Base-by-base conservation (phyloP, 2,888 invertebrate genomes). In the Malthinus flaveolus region DNA sequence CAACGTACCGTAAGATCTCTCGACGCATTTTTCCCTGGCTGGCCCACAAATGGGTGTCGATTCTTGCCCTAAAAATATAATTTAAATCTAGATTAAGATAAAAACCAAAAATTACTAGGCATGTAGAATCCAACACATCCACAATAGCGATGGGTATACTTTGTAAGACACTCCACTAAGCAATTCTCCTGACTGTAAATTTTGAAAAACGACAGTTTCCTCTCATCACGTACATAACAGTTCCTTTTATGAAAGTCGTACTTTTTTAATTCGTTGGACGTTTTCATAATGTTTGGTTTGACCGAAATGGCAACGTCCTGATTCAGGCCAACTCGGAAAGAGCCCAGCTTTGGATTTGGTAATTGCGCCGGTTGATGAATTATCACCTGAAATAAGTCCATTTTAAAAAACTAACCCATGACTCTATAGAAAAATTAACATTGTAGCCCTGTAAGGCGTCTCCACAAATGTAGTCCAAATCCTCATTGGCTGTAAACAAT, bases 241-340 rank as follows among this genome's bases (percentile, higher is more conserved):
- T 86, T 86, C 7, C 89, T 83, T 49, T 87, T 83, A 34, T 81
- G 78, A 0, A 89, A 85, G 49, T 84, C 82, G 64, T 89, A 90
- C 49, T 83, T 81, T 65, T 79, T 81, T 4, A 90, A 76, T 12
- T 86, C 87, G 48, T 83, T 82, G 0, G 87, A 87, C 1, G 89
- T 90, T 3, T 87, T 88, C 80, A 89, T 89, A 82, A 90, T 89
- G 73, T 88, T 87, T 0, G 90, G 89, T 72, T 87, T 86, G 7
- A 90, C 85, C 0, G 87, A 85, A 1, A 88, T 87, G 1, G 88
- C 82, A 1, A 89, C 84, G 74, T 89, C 88, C 71, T 88, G 87
- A 54, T 86, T 84, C 54, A 88, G 76, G 7, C 89, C 88, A 7
- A 86, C 84, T 49, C 89, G 81, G 73, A 89, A 88, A 71, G 86